Evolutionary conservation across 2,888 invertebrate genomes (phyloP).

Genomic region (Bibio marci): DNA sequence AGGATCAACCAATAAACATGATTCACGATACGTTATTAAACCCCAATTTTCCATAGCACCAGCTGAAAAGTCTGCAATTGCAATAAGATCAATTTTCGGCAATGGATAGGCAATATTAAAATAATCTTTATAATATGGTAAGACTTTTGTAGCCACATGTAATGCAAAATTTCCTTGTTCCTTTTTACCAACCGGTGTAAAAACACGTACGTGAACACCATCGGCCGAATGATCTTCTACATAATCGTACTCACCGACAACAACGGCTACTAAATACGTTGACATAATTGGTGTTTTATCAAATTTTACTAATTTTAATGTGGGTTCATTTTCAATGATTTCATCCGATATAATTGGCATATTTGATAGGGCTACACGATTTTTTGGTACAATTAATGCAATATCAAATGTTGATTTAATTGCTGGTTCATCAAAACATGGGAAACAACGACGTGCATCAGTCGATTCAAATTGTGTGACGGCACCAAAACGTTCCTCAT

Average conservation of each 20-base stretch:
- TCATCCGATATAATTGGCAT: conserved; percentile 51
- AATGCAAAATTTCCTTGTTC: conserved; percentile 85
- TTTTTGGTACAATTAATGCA: conserved; percentile 60
- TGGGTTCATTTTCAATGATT: conserved; percentile 28
- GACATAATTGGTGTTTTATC: conserved; percentile 85
- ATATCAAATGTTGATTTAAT: conserved; percentile 91
- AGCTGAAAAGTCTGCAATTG: conserved; percentile 86
- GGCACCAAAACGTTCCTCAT: conserved; percentile 66
- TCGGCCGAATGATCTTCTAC: conserved; percentile 71
- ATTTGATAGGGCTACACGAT: conserved; percentile 79
- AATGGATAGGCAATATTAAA: conserved; percentile 89
- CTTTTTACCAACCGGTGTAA: conserved; percentile 77
- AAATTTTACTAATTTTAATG: conserved; percentile 45
- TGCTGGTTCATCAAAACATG: conserved; percentile 97
- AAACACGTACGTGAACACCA: conserved; percentile 66
- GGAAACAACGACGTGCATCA: conserved; percentile 84
- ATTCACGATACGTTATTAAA: conserved; percentile 80
- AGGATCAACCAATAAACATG: conserved; percentile 77
- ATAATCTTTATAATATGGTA: conserved; percentile 89
- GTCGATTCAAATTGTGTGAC: conserved; percentile 87
- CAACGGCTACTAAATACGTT: conserved; percentile 85
- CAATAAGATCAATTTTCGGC: conserved; percentile 92
- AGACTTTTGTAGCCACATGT: conserved; percentile 76
- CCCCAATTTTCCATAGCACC: conserved; percentile 99
- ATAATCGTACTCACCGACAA: conserved; percentile 89